A percentile compares a stretch with the other conserved stretches of the same genome.
phyloP scores from a whole-genome alignment of 2,888 invertebrate species.

The Spisula subtruncata region DNA sequence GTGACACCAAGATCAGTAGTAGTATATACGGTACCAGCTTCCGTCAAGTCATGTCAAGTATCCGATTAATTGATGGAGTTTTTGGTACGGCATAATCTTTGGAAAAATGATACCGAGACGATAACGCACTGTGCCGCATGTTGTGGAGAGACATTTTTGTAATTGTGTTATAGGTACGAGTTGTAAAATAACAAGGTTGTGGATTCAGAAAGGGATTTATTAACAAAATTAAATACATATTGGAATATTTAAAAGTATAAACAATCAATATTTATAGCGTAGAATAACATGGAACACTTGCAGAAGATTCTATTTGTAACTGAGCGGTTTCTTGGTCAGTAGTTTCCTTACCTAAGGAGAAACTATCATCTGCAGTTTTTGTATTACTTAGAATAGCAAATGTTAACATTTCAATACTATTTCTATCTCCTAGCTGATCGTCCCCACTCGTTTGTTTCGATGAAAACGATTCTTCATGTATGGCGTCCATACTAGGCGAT shows the following conservation, averaged over 20 bases:
- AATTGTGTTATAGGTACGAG: too few relatives aligned
- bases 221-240: conserved; percentile 14
- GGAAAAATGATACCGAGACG: too few relatives aligned
- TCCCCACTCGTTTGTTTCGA: neutral
- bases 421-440: neutral
- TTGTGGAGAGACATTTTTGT: too few relatives aligned
- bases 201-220: neutral
- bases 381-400: conserved; percentile 36
- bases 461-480: conserved; percentile 54
- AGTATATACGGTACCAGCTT: too few relatives aligned
- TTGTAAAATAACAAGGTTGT: too few relatives aligned
- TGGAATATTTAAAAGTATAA: neutral
- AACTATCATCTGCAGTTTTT: conserved; percentile 23
- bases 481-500: conserved; percentile 61
- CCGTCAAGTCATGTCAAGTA: too few relatives aligned
- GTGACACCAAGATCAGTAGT: too few relatives aligned
- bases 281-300: conserved; percentile 19
- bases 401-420: conserved; percentile 39
- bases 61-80: too few relatives aligned
- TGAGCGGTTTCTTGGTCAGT: conserved; percentile 31
- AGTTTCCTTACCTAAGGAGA: neutral
- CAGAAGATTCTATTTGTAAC: conserved; percentile 31
- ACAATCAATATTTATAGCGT: conserved; percentile 16
- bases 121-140: too few relatives aligned
- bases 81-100: too few relatives aligned